Conservation (phyloP, 2,888 invertebrate species). For the Orchestes rusci region DNA sequence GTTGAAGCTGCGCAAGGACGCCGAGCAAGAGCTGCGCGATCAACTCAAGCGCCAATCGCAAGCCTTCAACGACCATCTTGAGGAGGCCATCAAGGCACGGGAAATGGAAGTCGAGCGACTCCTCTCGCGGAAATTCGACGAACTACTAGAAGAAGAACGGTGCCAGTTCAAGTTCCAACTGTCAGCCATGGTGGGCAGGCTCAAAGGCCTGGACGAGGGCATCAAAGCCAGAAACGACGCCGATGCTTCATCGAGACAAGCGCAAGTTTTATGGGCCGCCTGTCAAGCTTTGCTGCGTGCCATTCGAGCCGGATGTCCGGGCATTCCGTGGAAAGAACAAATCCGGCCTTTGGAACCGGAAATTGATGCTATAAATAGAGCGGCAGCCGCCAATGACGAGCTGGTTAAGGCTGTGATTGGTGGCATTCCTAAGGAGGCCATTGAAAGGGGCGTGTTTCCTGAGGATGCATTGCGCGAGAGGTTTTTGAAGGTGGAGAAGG, state of each 20-base stretch:
- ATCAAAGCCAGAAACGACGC: conserved; percentile 65
- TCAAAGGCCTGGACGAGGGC: conserved; percentile 70
- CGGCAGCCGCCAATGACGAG: conserved; percentile 69
- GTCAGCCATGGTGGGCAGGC: conserved; percentile 63
- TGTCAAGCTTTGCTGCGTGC: conserved; percentile 80
- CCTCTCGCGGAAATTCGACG: conserved; percentile 54
- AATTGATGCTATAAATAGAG: conserved; percentile 64
- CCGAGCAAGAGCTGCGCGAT: conserved; percentile 65
- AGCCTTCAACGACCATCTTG: conserved; percentile 75
- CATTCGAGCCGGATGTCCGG: conserved; percentile 57
- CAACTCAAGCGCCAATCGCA: conserved; percentile 80
- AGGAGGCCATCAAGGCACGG: conserved; percentile 56
- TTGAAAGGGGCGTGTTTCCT: conserved; percentile 77
- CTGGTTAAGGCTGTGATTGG: conserved; percentile 71
- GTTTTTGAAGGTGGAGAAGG: conserved; percentile 73
- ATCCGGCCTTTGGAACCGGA: conserved; percentile 59
- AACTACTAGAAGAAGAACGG: conserved; percentile 61
- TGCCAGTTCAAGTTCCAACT: conserved; percentile 63
- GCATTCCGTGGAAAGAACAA: conserved; percentile 50
- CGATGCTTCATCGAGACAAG: conserved; percentile 67
- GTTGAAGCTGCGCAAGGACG: conserved; percentile 56
- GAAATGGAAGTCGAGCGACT: conserved; percentile 48
- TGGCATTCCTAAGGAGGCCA: conserved; percentile 70
- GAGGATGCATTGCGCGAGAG: conserved; percentile 79
- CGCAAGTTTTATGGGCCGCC: conserved; percentile 90